Percentiles rank a stretch among this genome's conserved stretches.
These are phyloP conservation scores for Antechinus flavipes DNA, from an alignment of 2,113 vertebrate genomes.

Conservation along the genomic window DNA sequence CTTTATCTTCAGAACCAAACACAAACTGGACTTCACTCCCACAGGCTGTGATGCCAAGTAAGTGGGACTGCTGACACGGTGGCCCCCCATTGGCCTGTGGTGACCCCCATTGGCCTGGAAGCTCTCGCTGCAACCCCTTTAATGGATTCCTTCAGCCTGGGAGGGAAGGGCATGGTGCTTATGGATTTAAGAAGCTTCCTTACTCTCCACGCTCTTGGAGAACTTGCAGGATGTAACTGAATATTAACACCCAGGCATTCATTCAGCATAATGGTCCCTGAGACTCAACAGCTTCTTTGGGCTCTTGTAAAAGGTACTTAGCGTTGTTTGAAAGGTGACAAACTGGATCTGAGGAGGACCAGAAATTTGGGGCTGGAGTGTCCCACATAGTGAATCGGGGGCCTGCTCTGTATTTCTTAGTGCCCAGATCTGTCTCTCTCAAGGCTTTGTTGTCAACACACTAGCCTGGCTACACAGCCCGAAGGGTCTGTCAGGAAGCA, in stretches of 20 bases:
- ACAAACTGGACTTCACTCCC: conserved; percentile 92
- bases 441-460: neutral
- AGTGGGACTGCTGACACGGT: conserved; percentile 51
- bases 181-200: neutral
- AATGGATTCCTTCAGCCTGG: neutral
- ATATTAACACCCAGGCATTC: neutral
- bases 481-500: neutral
- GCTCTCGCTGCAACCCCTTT: neutral
- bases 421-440: neutral
- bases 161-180: accelerated
- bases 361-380: neutral
- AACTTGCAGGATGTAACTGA: too few species aligned
- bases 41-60: conserved; percentile 91
- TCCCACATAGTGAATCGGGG: neutral
- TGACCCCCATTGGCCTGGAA: neutral
- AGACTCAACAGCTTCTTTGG: neutral
- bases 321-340: neutral
- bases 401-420: neutral
- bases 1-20: conserved; percentile 92
- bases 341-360: neutral
- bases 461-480: neutral
- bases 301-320: neutral
- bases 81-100: too few species aligned
- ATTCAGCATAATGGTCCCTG: neutral
- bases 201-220: neutral